Evolutionary conservation across 2,888 invertebrate genomes (phyloP), one percentile per base, ranked within the genome.

Genomic region (Parelbella ahira): DNA sequence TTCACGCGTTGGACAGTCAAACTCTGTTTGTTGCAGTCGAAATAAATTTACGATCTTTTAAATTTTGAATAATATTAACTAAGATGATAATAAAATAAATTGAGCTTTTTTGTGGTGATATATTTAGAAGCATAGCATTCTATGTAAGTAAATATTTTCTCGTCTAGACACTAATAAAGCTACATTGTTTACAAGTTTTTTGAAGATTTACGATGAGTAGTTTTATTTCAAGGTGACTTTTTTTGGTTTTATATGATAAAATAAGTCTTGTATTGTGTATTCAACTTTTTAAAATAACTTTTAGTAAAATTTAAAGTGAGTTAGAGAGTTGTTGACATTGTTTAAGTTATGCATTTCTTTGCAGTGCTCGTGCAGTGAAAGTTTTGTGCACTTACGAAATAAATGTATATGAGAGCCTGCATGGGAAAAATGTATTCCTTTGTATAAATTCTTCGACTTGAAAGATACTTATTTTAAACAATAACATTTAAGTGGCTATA

Each of bases 111-210:
- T n/a, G 20, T 32, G 25, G 32, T 41, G 25, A 32, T 8, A 21
- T 10, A 10, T 25, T 27, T 28, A 15, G 38, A 43, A 39, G 19
- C 20, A 28, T 33, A 12, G 8, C 20, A 38, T 28, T 43, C 23
- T 41, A 44, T 38, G 53, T 54, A 46, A 52, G 56, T 56, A 51
- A 38, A 45, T 48, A 45, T 46, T 48, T 43, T 30, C 36, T 37
- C 4, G 12, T 7, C 5, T 10, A 20, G 19, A 48, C 23, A 33
- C 25, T 25, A 32, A 4, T 25, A 30, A 44, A 42, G 37, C 25
- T 38, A 18, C 43, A 39, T 46, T 56, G 47, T 53, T 51, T 49
- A 43, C 39, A 49, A 53, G 45, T 53, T 51, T 56, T 49, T 46
- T 37, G 41, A 50, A 39, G 27, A 45, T 12, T 38, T 47, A 36